These are phyloP conservation scores for Dasypogon diadema DNA, from an alignment of 2,888 invertebrate species.

Conservation along the genomic window DNA sequence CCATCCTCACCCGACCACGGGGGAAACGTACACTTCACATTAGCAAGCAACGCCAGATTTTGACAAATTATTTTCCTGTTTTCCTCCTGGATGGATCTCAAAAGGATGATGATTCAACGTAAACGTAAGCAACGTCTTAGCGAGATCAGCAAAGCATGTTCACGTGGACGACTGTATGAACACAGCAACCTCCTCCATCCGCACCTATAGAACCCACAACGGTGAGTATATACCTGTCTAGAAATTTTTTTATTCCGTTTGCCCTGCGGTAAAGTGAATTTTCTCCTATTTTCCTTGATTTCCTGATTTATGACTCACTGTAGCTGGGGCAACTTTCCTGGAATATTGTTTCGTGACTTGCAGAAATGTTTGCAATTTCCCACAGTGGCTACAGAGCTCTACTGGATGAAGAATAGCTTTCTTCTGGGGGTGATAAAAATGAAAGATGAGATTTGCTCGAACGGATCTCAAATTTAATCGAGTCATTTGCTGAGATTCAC, in stretches of 20 bases:
- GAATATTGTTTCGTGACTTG: constrained; percentile 36
- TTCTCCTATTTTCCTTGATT: constrained; percentile 11
- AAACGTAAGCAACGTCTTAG: no score
- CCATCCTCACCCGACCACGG: no score
- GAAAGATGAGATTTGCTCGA: neutral
- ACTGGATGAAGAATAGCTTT: no score
- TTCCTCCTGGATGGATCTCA: constrained; percentile 8
- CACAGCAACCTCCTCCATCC: neutral
- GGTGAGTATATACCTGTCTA: neutral
- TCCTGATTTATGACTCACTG: constrained; percentile 27
- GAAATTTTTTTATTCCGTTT: neutral
- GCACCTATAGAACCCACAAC: no score
- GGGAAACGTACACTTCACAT: no score
- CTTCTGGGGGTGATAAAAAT: no score
- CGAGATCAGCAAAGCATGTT: no score
- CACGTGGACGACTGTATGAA: no score
- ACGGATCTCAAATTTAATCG: no score
- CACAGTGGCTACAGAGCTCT: no score
- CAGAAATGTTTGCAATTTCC: constrained; percentile 4
- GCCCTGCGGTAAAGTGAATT: neutral
- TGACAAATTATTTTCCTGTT: constrained; percentile 42
- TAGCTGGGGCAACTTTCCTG: neutral
- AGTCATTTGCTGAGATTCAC: no score
- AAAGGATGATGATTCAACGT: constrained; percentile 17
- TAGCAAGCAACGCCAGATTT: constrained; percentile 14